These are phyloP conservation scores for Hypotaenidia okinawae DNA, from an alignment of 2,797 vertebrate genomes.

Conservation along the genomic window DNA sequence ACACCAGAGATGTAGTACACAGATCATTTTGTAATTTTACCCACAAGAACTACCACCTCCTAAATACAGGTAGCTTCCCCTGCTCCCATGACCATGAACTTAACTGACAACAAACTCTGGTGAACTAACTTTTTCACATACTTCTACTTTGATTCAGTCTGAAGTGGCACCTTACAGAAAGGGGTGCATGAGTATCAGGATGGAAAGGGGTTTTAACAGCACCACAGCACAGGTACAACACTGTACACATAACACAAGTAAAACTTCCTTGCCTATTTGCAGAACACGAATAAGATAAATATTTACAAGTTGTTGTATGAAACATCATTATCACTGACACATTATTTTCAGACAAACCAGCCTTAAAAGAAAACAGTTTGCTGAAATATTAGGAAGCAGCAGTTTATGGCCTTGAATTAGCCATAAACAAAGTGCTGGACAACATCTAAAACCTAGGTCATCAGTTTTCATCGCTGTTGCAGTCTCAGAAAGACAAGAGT, in stretches of 20 bases:
- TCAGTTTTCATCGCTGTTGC: background rate
- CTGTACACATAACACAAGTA: too few relatives aligned
- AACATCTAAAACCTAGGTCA: background rate
- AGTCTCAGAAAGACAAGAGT: background rate
- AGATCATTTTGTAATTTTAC: background rate
- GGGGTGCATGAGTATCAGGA: too few relatives aligned
- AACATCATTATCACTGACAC: background rate
- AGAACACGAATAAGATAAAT: background rate
- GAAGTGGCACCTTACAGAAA: background rate
- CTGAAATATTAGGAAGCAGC: background rate
- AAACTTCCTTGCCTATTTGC: background rate
- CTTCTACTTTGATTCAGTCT: background rate
- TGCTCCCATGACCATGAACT: fast-evolving
- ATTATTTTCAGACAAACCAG: background rate
- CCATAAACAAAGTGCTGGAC: background rate
- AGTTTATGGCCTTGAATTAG: background rate
- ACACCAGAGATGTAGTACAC: background rate
- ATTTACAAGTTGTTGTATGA: background rate
- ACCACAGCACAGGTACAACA: background rate
- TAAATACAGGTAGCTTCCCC: background rate
- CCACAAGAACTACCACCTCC: background rate
- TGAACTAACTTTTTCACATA: background rate
- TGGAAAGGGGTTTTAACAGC: background rate
- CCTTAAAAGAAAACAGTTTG: background rate
- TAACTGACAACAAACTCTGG: background rate